A percentile compares a stretch with the other conserved stretches of the same genome.
Conservation (phyloP, 92 coral and sea anemone species). For the Phenganax subtilis region DNA sequence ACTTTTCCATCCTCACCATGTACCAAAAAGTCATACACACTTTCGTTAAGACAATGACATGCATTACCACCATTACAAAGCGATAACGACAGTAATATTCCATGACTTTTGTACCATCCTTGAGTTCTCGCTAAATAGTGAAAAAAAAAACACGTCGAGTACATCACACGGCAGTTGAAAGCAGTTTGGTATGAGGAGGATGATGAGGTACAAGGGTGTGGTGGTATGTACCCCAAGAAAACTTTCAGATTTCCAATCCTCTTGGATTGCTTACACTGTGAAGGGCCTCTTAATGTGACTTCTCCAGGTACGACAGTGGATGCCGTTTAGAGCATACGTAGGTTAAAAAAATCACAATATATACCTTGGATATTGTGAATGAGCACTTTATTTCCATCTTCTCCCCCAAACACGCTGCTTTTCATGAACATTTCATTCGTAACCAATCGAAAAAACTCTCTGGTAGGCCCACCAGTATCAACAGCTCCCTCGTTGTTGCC, state of each 20-base stretch:
- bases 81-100: conserved; percentile 23
- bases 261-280: too few relatives aligned
- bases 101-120: conserved; percentile 28
- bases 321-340: not conserved
- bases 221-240: too few relatives aligned
- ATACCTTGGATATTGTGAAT: conserved; percentile 24
- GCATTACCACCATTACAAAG: conserved; percentile 37
- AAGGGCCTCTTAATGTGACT: not conserved
- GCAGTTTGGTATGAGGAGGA: too few relatives aligned
- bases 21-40: conserved; percentile 32
- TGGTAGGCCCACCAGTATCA: conserved; percentile 30
- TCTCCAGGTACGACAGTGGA: conserved; percentile 1
- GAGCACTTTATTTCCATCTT: conserved; percentile 5
- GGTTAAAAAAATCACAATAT: conserved; percentile 1
- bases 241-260: too few relatives aligned
- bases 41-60: conserved; percentile 24
- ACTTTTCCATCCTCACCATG: conserved; percentile 18
- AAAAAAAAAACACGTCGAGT: not conserved
- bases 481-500: conserved; percentile 30
- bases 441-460: conserved; percentile 24
- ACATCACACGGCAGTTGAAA: not conserved
- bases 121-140: conserved; percentile 21
- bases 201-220: too few relatives aligned
- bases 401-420: conserved; percentile 33
- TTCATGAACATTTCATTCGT: conserved; percentile 15